Evolutionary conservation across 2,113 vertebrate species (phyloP).

Genomic region (Neolamprologus hecqui): DNA sequence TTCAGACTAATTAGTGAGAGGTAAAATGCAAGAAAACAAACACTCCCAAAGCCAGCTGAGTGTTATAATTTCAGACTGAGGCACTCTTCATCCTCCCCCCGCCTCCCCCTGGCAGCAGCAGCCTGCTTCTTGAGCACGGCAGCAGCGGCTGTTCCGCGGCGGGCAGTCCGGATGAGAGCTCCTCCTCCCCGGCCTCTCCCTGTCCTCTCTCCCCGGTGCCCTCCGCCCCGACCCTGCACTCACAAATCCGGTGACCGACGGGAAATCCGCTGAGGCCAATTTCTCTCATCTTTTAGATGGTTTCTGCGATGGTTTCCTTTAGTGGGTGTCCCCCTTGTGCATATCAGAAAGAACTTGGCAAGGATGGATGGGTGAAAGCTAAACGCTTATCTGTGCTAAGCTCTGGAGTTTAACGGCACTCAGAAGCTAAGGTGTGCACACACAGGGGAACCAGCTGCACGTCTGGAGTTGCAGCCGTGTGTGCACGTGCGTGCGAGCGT

Average conservation of each 20-base stretch:
- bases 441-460: neutral
- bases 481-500: neutral
- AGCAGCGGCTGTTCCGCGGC: conserved; percentile 59
- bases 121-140: conserved; percentile 49
- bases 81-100: conserved; percentile 48
- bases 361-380: neutral
- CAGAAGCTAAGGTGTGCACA: neutral
- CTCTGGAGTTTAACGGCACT: neutral
- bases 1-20: conserved; percentile 44
- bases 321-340: conserved; percentile 29
- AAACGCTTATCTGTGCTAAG: neutral
- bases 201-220: conserved; percentile 52
- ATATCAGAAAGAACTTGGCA: neutral
- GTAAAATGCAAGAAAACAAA: conserved; percentile 2
- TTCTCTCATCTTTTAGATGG: conserved; percentile 71
- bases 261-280: conserved; percentile 51
- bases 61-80: conserved; percentile 58
- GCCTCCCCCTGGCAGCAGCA: conserved; percentile 44
- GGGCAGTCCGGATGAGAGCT: conserved; percentile 51
- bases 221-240: conserved; percentile 52
- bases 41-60: conserved; percentile 37
- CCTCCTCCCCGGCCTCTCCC: conserved; percentile 55
- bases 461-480: neutral
- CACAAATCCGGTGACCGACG: conserved; percentile 56
- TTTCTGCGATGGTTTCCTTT: conserved; percentile 36